Evolutionary conservation across 1,140 invertebrate species (phyloP).

Genomic region (Penaeus chinensis): DNA sequence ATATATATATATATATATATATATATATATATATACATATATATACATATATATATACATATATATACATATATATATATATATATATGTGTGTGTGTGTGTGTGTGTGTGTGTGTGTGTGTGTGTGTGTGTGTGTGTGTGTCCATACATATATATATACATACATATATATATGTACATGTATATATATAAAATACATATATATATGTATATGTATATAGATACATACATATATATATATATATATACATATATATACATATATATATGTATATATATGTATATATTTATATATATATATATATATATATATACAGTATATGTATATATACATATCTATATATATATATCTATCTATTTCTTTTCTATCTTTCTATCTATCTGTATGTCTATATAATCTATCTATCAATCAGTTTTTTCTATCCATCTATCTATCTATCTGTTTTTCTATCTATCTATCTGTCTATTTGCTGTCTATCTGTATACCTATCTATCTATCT

Average conservation of each 20-base stretch:
- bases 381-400: not conserved
- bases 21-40: not conserved
- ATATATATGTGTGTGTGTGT: too few species aligned
- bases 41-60: not conserved
- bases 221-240: not conserved
- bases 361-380: not conserved
- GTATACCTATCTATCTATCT: not conserved
- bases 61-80: not conserved
- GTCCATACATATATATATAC: too few species aligned
- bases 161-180: not conserved
- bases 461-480: not conserved
- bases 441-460: not conserved
- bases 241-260: conserved; percentile 4
- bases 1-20: not conserved
- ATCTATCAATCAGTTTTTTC: not conserved
- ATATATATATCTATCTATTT: not conserved
- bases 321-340: not conserved
- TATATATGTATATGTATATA: not conserved
- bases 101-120: too few species aligned
- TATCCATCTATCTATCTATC: not conserved
- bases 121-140: too few species aligned
- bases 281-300: not conserved
- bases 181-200: not conserved
- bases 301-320: not conserved
- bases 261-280: conserved; percentile 12